Percentiles rank a stretch among this genome's conserved stretches.
These are phyloP conservation scores for Smittia sp. DNA, from an alignment of 2,888 invertebrate species.

Conservation along the genomic window DNA sequence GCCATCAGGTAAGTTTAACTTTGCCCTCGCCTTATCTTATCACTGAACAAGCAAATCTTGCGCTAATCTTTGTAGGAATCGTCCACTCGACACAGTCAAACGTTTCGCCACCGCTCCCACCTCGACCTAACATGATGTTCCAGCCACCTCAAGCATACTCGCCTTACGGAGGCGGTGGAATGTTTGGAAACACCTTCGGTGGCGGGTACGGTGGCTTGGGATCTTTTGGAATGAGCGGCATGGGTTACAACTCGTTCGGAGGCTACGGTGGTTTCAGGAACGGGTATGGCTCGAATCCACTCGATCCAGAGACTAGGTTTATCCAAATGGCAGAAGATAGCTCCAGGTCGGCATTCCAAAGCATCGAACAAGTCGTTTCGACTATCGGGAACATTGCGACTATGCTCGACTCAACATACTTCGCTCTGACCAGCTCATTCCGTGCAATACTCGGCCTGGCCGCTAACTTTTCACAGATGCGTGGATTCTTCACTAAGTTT, in stretches of 20 bases:
- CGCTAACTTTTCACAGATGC: slow-evolving; percentile 85
- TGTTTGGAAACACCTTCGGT: slow-evolving; percentile 43
- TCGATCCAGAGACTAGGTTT: slow-evolving; percentile 60
- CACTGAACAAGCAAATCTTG: too few relatives aligned
- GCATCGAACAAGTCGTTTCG: slow-evolving; percentile 86
- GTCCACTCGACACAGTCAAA: slow-evolving; percentile 44
- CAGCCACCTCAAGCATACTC: background rate
- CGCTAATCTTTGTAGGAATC: slow-evolving; percentile 45
- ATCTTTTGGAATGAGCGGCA: slow-evolving; percentile 42
- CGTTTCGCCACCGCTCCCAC: slow-evolving; percentile 45
- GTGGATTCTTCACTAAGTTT: slow-evolving; percentile 79
- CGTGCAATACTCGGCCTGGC: slow-evolving; percentile 93
- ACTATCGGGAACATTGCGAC: slow-evolving; percentile 92
- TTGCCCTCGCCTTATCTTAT: slow-evolving; percentile 8
- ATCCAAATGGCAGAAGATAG: slow-evolving; percentile 87
- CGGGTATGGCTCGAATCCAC: slow-evolving; percentile 47
- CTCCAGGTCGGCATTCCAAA: slow-evolving; percentile 89
- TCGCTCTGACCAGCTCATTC: slow-evolving; percentile 93
- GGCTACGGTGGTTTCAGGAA: slow-evolving; percentile 46
- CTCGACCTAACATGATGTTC: slow-evolving; percentile 44
- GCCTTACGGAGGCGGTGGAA: slow-evolving; percentile 41
- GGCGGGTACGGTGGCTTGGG: slow-evolving; percentile 43
- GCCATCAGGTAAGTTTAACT: slow-evolving; percentile 1
- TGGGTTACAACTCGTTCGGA: slow-evolving; percentile 34
- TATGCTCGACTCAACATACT: slow-evolving; percentile 96